Percentiles rank a stretch among this genome's conserved stretches.
Conservation (phyloP, 2,888 invertebrate genomes). For the Julus scandinavius region DNA sequence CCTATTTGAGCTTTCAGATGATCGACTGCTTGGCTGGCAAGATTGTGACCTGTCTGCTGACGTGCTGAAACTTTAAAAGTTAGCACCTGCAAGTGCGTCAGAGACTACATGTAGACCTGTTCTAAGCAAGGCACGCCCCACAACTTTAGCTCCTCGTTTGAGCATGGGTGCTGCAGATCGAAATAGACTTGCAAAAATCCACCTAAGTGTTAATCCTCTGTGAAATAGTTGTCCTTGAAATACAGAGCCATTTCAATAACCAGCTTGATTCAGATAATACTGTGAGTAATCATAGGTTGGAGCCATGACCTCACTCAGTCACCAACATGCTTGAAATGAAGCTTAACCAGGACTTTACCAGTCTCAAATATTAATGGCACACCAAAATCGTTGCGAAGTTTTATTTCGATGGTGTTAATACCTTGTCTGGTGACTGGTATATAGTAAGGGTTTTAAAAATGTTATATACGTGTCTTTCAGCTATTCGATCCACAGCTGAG, state of each 20-base stretch:
- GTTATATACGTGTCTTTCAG: not conserved
- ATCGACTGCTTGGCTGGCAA: not conserved
- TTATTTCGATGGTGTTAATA: not conserved
- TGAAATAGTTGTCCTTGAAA: conserved; percentile 19
- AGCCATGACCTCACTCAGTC: not conserved
- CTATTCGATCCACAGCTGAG: conserved; percentile 57
- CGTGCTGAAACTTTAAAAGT: conserved; percentile 51
- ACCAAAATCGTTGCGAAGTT: not conserved
- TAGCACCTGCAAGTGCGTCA: conserved; percentile 2
- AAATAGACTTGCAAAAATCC: conserved; percentile 48
- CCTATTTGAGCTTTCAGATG: conserved; percentile 45
- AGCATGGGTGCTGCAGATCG: conserved; percentile 13
- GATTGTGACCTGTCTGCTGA: not conserved
- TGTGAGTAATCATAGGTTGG: not conserved
- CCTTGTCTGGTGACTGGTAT: not conserved
- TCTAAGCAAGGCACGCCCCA: not conserved
- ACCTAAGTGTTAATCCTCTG: conserved; percentile 3
- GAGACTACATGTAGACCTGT: conserved; percentile 48
- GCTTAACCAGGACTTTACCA: not conserved
- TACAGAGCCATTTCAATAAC: not conserved
- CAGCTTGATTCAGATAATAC: conserved; percentile 43
- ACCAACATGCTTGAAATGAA: conserved; percentile 17
- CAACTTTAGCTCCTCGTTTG: conserved; percentile 30
- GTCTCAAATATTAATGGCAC: conserved; percentile 19
- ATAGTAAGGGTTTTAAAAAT: not conserved